phyloP scores from a whole-genome alignment of 2,888 invertebrate species.

The Lasioglossum calceatum region DNA sequence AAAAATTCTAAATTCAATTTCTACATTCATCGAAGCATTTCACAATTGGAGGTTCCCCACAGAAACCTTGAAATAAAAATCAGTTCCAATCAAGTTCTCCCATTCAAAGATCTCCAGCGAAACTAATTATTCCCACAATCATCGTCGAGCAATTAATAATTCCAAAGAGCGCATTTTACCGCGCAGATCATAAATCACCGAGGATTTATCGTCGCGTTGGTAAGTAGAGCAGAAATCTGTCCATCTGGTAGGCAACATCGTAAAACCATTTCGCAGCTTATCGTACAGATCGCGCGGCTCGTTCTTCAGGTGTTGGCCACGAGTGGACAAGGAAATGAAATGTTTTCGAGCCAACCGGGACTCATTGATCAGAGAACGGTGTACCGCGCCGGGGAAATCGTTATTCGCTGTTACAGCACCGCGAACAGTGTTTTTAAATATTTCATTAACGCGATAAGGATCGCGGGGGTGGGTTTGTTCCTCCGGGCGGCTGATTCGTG shows the following conservation, averaged over 20 bases:
- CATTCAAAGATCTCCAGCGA: neutral
- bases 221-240: neutral
- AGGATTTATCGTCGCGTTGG: neutral
- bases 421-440: conserved; percentile 26
- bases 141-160: neutral
- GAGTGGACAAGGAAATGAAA: conserved; percentile 5
- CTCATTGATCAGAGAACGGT: neutral
- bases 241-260: neutral
- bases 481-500: neutral
- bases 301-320: neutral
- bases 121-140: neutral
- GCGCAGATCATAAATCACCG: neutral
- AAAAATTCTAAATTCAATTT: neutral
- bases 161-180: neutral
- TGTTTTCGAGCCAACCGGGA: neutral
- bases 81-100: neutral
- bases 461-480: neutral
- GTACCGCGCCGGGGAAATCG: neutral
- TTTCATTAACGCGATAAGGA: conserved; percentile 34
- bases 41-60: too few relatives aligned
- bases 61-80: neutral
- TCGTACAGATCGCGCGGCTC: neutral
- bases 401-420: neutral
- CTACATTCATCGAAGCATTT: too few relatives aligned
- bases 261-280: neutral